Base-by-base conservation (phyloP, 2,888 invertebrate genomes). In the Catocala nupta region DNA sequence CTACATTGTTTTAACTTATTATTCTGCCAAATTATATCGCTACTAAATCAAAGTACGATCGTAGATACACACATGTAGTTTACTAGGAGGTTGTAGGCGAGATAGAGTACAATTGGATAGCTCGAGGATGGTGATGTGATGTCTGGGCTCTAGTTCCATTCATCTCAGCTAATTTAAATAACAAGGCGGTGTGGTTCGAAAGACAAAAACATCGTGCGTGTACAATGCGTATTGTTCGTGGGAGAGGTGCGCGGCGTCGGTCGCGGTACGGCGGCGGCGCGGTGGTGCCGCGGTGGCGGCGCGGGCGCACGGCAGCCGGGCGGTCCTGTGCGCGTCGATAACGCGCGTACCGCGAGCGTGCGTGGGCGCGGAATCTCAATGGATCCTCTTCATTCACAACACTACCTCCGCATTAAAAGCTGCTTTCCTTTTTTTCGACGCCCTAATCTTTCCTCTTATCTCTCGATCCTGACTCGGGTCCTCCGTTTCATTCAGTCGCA, bases 381-480 rank as follows among this genome's bases (percentile, higher is more conserved):
- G 93, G 92, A 83, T 88, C 86, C 90, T 90, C 90, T 93, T 92
- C 93, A 94, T 94, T 94, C 93, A 93, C 92, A 92, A 93, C 91
- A 90, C 90, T 87, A 87, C 90, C 91, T 89, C 85, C 86, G 86
- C 92, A 92, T 93, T 92, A 93, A 93, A 84, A 90, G 87, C 87
- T 83, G 87, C 90, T 90, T 91, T 90, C 86, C 85, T 91, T 93
- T 93, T 93, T 92, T 90, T 87, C 85, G 78, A 83, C 81, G 84
- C 84, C 85, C 92, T 93, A 94, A 94, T 94, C 93, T 94, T 88
- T 84, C 80, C 89, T 90, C 90, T 94, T 94, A 94, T 94, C 93
- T 91, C 75, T 87, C 85, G 91, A 92, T 91, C 91, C 92, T 90
- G 90, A 84, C 85, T 86, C 82, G 85, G 87, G 90, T 90, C 90